phyloP scores from a whole-genome alignment of 2,113 vertebrate species.

The Saimiri boliviensis region DNA sequence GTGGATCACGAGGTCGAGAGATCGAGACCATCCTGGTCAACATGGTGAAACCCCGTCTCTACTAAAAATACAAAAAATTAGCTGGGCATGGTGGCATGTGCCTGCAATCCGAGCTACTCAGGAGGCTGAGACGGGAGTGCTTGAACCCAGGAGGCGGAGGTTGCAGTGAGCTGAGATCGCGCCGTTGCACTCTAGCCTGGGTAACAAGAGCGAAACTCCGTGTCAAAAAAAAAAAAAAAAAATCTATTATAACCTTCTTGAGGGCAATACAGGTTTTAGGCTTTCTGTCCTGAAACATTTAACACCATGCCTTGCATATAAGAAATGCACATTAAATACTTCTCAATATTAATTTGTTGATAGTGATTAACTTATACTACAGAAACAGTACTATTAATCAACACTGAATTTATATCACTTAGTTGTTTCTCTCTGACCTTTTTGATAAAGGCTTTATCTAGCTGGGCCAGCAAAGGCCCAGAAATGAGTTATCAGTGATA shows the following conservation, averaged over 20 bases:
- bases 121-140: too few relatives aligned
- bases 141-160: too few relatives aligned
- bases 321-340: constrained; percentile 23
- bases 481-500: constrained; percentile 37
- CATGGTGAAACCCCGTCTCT: too few relatives aligned
- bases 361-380: neutral
- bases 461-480: constrained; percentile 19
- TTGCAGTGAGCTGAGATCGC: too few relatives aligned
- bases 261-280: neutral
- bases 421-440: neutral
- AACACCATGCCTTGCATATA: constrained; percentile 4
- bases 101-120: too few relatives aligned
- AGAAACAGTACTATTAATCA: neutral
- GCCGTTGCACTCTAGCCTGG: too few relatives aligned
- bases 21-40: too few relatives aligned
- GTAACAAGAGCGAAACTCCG: too few relatives aligned
- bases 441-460: constrained; percentile 14
- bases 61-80: too few relatives aligned
- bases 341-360: constrained; percentile 21
- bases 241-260: constrained; percentile 18
- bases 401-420: constrained; percentile 5
- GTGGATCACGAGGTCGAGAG: too few relatives aligned
- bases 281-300: constrained; percentile 7
- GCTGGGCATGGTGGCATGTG: too few relatives aligned
- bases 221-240: too few relatives aligned